Conservation (phyloP, 2,113 vertebrate genomes). For the Bubo bubo region DNA sequence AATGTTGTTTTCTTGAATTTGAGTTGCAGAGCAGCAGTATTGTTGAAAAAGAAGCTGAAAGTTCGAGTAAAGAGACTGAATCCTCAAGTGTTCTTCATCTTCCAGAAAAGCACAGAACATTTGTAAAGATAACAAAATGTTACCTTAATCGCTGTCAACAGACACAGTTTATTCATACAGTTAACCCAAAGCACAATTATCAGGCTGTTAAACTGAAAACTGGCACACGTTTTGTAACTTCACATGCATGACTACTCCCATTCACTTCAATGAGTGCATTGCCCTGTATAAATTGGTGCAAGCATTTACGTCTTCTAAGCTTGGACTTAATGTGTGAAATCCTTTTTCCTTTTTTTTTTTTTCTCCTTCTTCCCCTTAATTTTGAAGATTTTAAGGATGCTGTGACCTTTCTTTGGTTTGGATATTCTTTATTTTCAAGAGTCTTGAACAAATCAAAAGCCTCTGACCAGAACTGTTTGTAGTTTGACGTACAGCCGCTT, state of each 20-base stretch:
- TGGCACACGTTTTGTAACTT: not conserved
- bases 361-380: not conserved
- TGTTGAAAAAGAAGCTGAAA: not conserved
- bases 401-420: not conserved
- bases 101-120: not conserved
- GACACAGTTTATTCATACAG: not conserved
- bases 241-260: not conserved
- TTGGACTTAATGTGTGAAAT: not conserved
- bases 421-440: not conserved
- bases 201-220: not conserved
- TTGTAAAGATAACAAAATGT: not conserved
- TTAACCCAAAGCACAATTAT: not conserved
- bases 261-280: not conserved
- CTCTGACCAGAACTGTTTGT: not conserved
- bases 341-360: not conserved
- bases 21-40: not conserved
- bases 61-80: not conserved
- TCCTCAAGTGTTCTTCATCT: not conserved
- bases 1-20: not conserved
- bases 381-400: not conserved
- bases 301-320: not conserved
- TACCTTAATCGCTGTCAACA: not conserved
- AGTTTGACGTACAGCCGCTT: not conserved
- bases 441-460: not conserved
- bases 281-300: not conserved